Evolutionary conservation across 2,888 invertebrate species (phyloP).

Genomic region (Drosophila prostipennis): DNA sequence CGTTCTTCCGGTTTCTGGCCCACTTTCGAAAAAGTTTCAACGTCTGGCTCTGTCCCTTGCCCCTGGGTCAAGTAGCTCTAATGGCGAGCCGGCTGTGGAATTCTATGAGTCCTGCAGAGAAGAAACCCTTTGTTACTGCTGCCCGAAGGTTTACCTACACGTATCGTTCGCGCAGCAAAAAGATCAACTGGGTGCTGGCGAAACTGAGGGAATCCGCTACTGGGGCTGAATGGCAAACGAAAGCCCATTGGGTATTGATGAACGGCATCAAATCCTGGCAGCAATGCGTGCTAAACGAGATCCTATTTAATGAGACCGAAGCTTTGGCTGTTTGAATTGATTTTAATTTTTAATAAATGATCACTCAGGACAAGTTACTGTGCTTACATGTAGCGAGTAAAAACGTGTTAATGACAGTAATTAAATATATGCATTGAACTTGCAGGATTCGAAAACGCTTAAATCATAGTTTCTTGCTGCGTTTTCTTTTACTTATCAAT

Average conservation of each 20-base stretch:
- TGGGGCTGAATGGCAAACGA: background rate
- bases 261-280: constrained; percentile 33
- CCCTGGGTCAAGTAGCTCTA: constrained; percentile 1
- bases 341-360: constrained; percentile 38
- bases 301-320: background rate
- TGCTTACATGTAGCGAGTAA: constrained; percentile 37
- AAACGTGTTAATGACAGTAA: constrained; percentile 35
- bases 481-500: constrained; percentile 25
- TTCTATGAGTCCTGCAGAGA: constrained; percentile 4
- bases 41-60: background rate
- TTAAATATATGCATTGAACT: constrained; percentile 18
- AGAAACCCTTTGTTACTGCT: constrained; percentile 15
- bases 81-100: constrained; percentile 32
- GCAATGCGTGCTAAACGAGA: background rate
- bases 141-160: constrained; percentile 17
- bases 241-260: constrained; percentile 11
- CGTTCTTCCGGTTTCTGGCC: constrained; percentile 38
- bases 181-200: constrained; percentile 23
- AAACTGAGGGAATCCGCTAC: constrained; percentile 3
- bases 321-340: constrained; percentile 5
- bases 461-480: constrained; percentile 18
- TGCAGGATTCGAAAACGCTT: constrained; percentile 32
- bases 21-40: constrained; percentile 25
- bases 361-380: constrained; percentile 35
- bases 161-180: constrained; percentile 17